Percentiles rank a stretch among this genome's conserved stretches.
phyloP scores from a whole-genome alignment of 2,797 vertebrate genomes.

The Ammospiza maritima region DNA sequence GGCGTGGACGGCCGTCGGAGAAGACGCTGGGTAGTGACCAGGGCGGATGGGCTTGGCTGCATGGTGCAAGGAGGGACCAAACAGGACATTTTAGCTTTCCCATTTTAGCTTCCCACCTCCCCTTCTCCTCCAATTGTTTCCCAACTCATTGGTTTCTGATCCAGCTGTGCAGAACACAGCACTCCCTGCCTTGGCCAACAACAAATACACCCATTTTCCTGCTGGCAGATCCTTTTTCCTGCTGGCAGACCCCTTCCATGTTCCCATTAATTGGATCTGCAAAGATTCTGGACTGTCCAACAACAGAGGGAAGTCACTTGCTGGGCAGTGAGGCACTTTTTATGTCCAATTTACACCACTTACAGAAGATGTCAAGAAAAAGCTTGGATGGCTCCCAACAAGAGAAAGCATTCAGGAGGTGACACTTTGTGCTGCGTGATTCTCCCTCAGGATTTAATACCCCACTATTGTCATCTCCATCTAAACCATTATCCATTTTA shows the following conservation, averaged over 20 bases:
- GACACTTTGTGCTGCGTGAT: neutral
- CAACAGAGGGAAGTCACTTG: neutral
- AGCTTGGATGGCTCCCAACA: neutral
- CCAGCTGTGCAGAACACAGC: neutral
- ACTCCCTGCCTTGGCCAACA: neutral
- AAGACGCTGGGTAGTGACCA: constrained; percentile 88
- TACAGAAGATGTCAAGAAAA: neutral
- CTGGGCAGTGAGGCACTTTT: neutral
- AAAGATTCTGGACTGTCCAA: neutral
- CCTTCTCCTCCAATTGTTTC: neutral
- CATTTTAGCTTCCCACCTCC: neutral
- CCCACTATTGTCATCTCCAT: neutral
- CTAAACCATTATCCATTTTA: neutral
- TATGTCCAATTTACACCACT: neutral
- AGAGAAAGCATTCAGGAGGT: neutral
- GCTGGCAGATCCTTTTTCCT: neutral
- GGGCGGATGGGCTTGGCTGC: constrained; percentile 95
- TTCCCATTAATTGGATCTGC: neutral
- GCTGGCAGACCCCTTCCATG: neutral
- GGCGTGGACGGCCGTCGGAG: constrained; percentile 79
- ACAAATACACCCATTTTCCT: neutral
- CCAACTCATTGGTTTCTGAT: neutral
- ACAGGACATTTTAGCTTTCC: neutral
- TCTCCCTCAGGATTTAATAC: neutral
- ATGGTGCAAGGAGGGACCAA: neutral